These are phyloP conservation scores for Lophura nycthemera DNA, from an alignment of 2,113 vertebrate species.

Conservation along the genomic window DNA sequence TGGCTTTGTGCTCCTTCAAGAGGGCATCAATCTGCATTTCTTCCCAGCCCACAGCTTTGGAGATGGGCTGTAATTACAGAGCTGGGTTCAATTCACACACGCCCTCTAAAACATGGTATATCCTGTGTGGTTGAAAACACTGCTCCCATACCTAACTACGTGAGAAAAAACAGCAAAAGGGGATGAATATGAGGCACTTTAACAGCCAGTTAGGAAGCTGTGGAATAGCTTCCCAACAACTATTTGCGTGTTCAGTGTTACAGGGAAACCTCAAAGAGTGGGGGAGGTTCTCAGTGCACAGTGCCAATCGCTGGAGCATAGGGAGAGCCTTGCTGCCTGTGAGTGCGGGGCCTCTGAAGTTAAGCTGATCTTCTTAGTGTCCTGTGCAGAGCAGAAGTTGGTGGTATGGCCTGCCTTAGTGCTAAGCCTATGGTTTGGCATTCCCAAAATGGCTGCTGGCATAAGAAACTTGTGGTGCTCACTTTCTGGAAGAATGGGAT, in stretches of 20 bases:
- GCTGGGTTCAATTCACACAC: accelerated
- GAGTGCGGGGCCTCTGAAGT: background rate
- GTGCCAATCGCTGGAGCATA: background rate
- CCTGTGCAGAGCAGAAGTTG: background rate
- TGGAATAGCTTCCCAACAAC: background rate
- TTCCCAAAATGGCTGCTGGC: background rate
- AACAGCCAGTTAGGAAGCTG: background rate
- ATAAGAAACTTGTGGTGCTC: background rate
- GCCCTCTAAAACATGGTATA: background rate
- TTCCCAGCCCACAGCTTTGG: background rate
- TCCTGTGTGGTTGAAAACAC: background rate
- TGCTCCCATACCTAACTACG: background rate
- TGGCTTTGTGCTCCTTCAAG: background rate
- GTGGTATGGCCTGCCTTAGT: background rate
- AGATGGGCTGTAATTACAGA: accelerated
- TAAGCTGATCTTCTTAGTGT: background rate
- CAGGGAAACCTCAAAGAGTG: background rate
- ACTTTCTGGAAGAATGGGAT: background rate
- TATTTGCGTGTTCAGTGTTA: accelerated
- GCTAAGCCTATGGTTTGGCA: background rate
- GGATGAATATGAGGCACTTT: background rate
- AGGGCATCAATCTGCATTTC: background rate
- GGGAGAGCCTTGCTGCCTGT: background rate
- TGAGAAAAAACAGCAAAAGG: background rate
- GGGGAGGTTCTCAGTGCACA: background rate